Evolutionary conservation across 2,113 vertebrate genomes (phyloP).

Genomic region (Illadopsis cleaveri): DNA sequence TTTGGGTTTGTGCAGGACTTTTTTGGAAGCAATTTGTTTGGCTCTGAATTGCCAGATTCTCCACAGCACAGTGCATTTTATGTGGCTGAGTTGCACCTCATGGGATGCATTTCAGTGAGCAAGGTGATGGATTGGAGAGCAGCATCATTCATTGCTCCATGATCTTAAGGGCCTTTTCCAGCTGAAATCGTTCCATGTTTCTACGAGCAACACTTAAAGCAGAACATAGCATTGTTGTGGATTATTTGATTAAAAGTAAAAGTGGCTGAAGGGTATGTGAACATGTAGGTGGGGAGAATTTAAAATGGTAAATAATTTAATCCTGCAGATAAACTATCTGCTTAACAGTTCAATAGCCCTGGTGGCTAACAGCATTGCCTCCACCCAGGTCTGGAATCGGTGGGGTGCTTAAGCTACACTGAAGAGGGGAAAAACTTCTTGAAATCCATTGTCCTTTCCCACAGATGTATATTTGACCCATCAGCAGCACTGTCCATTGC

Average conservation of each 20-base stretch:
- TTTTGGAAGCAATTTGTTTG: not conserved
- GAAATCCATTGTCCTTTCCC: not conserved
- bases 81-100: not conserved
- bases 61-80: rapidly evolving
- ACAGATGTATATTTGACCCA: not conserved
- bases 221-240: not conserved
- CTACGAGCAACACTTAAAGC: not conserved
- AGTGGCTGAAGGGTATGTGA: not conserved
- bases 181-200: not conserved
- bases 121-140: not conserved
- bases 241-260: not conserved
- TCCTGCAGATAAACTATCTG: not conserved
- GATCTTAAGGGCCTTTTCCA: not conserved
- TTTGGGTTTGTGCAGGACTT: not conserved
- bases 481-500: not conserved
- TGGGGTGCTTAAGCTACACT: not conserved
- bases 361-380: not conserved
- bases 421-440: not conserved
- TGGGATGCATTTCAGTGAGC: rapidly evolving
- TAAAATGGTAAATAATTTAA: not conserved
- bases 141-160: not conserved
- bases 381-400: not conserved
- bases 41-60: not conserved
- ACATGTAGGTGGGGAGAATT: not conserved
- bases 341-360: not conserved